Evolutionary conservation across 1,140 invertebrate genomes (phyloP).

Genomic region (Colletes gigas): DNA sequence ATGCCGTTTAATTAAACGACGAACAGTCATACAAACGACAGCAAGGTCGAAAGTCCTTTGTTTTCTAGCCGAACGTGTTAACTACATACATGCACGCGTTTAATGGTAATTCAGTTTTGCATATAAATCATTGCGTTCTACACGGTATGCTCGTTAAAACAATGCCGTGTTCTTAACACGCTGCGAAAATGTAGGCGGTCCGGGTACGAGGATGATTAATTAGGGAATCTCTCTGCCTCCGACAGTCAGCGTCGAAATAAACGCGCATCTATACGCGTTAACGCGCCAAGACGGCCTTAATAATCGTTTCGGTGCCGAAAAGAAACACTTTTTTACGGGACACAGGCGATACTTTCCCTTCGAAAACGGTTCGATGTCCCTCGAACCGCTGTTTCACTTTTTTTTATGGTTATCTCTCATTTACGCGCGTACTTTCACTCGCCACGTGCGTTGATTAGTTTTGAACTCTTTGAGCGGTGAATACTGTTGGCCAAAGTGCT

Average conservation of each 20-base stretch:
- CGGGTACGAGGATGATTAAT: not conserved
- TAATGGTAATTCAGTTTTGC: not conserved
- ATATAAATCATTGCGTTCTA: slow-evolving; percentile 2
- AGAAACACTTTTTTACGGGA: too few species aligned
- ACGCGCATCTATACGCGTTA: too few species aligned
- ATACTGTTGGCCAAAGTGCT: too few species aligned
- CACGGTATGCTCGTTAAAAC: not conserved
- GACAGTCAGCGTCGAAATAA: not conserved
- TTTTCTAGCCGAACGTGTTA: not conserved
- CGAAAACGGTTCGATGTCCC: too few species aligned
- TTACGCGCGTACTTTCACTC: too few species aligned
- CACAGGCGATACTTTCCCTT: too few species aligned
- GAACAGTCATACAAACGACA: not conserved
- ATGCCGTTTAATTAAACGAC: slow-evolving; percentile 38
- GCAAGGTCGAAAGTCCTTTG: slow-evolving; percentile 13
- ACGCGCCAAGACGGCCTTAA: too few species aligned
- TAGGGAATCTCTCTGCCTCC: not conserved
- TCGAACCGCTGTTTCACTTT: too few species aligned
- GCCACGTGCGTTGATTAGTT: too few species aligned
- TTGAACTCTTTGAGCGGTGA: too few species aligned
- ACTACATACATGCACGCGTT: not conserved
- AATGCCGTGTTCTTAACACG: not conserved
- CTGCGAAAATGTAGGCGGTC: not conserved
- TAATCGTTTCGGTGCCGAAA: too few species aligned
- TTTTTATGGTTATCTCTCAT: too few species aligned